Evolutionary conservation across 2,797 vertebrate genomes (phyloP), one percentile per base, ranked within the genome.

Genomic region (Toxotes lorentzi): DNA sequence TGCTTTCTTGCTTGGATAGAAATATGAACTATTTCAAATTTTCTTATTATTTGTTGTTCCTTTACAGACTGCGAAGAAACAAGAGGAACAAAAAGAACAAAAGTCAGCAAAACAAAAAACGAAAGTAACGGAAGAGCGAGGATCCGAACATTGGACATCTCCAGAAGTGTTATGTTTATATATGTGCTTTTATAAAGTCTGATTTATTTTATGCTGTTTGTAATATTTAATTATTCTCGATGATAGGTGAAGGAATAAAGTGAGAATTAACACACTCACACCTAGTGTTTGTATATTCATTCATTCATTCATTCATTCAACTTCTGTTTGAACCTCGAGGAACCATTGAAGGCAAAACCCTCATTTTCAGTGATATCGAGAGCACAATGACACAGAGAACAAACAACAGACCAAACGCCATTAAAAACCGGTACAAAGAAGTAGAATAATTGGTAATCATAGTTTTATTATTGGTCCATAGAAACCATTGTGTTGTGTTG

Each of bases 1-100:
- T 30, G 12, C 51, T 7, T 10, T 14, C 41, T 68, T 43, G 2
- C 14, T 60, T 53, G 0, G 12, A 43, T 17, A 0, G 48, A 23
- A 59, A 32, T 47, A 4, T 23, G 2, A 23, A 0, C 63, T 4
- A 12, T 34, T 61, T 58, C 4, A 63, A 24, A 68, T 71, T 34
- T 23, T 4, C 21, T 34, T 19, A 8, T 73, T 19, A 2, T 63
- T 66, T 65, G 3, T 66, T 27, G 1, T 78, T 50, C 3, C 2
- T 1, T 82, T 77, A 59, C 77, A 91, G 92, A 35, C 30, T 88
- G 45, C 73, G 19, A 24, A 66, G 19, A 58, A 27, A 2, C 30
- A 65, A 23, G 30, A 83, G 53, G 11, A 75, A 67, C 40, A 80
- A 59, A 11, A 61, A 57, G 19, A 47, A 48, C 48, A 70, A 56